phyloP scores from a whole-genome alignment of 2,797 vertebrate genomes.

The Tauraco hartlaubi region DNA sequence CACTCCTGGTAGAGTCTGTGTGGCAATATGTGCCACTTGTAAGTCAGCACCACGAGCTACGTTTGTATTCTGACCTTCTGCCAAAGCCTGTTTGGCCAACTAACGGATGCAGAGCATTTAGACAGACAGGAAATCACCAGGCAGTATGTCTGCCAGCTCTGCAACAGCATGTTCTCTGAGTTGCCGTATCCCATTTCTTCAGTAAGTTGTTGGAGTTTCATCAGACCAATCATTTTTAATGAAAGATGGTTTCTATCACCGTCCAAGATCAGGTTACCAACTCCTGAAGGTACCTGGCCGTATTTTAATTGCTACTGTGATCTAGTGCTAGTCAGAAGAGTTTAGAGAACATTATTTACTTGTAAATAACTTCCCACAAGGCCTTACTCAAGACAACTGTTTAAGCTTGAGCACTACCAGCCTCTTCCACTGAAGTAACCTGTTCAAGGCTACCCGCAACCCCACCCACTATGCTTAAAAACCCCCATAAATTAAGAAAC shows the following conservation, averaged over 20 bases:
- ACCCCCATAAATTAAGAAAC: not conserved
- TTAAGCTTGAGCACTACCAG: not conserved
- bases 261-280: not conserved
- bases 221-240: not conserved
- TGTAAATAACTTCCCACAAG: not conserved
- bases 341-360: not conserved
- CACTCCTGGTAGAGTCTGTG: not conserved
- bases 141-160: not conserved
- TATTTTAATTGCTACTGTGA: not conserved
- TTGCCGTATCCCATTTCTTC: not conserved
- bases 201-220: not conserved
- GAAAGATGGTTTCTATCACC: not conserved
- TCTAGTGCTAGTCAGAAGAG: rapidly evolving
- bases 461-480: rapidly evolving
- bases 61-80: not conserved
- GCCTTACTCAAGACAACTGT: not conserved
- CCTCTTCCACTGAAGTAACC: not conserved
- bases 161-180: not conserved
- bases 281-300: not conserved
- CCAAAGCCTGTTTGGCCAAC: not conserved
- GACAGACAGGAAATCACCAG: not conserved
- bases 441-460: not conserved
- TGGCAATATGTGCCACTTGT: not conserved
- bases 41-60: not conserved
- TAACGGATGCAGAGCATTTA: not conserved